Evolutionary conservation across 30 jellyfish, hydroid and myxozoan species (phyloP).

Genomic region (Hydractinia echinata): DNA sequence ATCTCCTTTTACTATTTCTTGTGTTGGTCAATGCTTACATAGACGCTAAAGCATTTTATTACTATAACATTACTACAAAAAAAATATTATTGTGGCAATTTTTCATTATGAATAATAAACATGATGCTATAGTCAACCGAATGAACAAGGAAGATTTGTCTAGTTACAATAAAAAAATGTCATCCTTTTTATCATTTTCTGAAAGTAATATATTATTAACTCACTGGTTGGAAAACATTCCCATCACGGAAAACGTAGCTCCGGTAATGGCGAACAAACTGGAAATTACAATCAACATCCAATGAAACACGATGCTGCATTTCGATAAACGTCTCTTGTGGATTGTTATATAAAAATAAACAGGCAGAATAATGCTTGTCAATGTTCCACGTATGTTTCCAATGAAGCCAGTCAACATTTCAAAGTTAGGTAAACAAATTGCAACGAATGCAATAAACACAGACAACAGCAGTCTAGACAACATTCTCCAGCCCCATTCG

Average conservation of each 20-base stretch:
- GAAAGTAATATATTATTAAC: too few species aligned
- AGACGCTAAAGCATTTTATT: too few species aligned
- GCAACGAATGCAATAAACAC: slow-evolving; percentile 35
- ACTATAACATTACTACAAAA: too few species aligned
- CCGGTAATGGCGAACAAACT: slow-evolving; percentile 44
- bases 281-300: slow-evolving; percentile 16
- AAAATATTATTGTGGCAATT: too few species aligned
- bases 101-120: too few species aligned
- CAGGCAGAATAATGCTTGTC: slow-evolving; percentile 39
- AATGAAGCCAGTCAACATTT: slow-evolving; percentile 51
- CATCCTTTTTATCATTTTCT: too few species aligned
- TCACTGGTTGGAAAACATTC: neutral
- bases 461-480: slow-evolving; percentile 38
- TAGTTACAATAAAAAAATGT: too few species aligned
- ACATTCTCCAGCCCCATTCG: slow-evolving; percentile 29
- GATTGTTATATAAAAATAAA: slow-evolving; percentile 39
- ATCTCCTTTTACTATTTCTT: too few species aligned
- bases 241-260: slow-evolving; percentile 41
- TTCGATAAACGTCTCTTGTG: slow-evolving; percentile 30
- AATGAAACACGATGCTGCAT: slow-evolving; percentile 9
- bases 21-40: too few species aligned
- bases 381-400: slow-evolving; percentile 66
- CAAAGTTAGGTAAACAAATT: slow-evolving; percentile 61
- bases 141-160: too few species aligned
- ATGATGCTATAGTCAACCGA: too few species aligned